Percentiles rank a stretch among this genome's conserved stretches.
Conservation (phyloP, 2,888 invertebrate genomes). For the Mythimna impura region DNA sequence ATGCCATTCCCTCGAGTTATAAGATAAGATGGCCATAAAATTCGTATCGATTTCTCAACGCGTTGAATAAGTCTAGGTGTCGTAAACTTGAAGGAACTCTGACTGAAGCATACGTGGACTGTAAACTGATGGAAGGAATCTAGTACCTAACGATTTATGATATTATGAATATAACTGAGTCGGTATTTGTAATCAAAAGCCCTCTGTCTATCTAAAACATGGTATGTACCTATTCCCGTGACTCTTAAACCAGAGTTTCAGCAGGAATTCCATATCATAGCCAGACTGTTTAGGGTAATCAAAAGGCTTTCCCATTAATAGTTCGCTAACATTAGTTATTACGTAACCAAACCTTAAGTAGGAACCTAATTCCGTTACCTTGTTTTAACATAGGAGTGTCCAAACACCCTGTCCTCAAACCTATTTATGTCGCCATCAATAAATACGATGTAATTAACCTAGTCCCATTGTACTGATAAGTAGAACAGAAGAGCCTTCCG, state of each 20-base stretch:
- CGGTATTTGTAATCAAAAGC: constrained; percentile 1
- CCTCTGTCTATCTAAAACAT: not conserved
- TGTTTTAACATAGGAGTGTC: not conserved
- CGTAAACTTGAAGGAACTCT: constrained; percentile 54
- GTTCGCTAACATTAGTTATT: not conserved
- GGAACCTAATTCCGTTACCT: not conserved
- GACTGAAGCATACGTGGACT: constrained; percentile 32
- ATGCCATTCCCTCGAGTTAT: constrained; percentile 52
- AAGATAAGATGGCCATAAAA: constrained; percentile 60
- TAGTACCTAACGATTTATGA: not conserved
- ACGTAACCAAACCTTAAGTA: not conserved
- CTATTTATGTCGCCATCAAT: constrained; percentile 48
- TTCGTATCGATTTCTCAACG: constrained; percentile 55
- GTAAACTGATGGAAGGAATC: constrained; percentile 14
- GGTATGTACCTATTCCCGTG: not conserved
- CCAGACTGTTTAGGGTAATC: not conserved
- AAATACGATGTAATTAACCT: constrained; percentile 51
- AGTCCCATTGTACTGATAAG: constrained; percentile 38
- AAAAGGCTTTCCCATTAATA: not conserved
- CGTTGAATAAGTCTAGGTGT: constrained; percentile 49
- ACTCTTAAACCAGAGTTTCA: not conserved
- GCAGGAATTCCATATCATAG: not conserved
- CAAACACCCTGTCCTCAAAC: not conserved
- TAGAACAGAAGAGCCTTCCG: constrained; percentile 33
- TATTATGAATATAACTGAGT: constrained; percentile 22